Conservation (phyloP, 2,888 invertebrate species). For the Diaphora mendica region DNA sequence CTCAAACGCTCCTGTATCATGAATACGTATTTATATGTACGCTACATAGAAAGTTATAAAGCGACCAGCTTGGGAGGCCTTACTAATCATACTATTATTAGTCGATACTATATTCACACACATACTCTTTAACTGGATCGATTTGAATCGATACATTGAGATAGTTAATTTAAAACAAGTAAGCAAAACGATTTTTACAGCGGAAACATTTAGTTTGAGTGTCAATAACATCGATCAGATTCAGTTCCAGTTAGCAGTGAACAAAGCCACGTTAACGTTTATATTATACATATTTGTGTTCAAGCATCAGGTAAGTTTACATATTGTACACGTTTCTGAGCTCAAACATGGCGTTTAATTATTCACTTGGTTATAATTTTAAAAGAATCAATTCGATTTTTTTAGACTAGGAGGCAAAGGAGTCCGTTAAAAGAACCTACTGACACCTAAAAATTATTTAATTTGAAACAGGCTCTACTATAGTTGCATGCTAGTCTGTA, state of each 20-base stretch:
- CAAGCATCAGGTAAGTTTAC: slow-evolving; percentile 7
- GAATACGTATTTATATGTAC: background rate
- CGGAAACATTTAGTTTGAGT: slow-evolving; percentile 36
- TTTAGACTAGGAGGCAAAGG: no score
- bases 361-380: background rate
- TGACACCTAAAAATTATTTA: no score
- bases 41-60: background rate
- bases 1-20: slow-evolving; percentile 19
- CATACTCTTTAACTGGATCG: no score
- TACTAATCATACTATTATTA: background rate
- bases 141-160: background rate
- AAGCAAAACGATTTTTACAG: slow-evolving; percentile 15
- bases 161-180: background rate
- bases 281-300: slow-evolving; percentile 27
- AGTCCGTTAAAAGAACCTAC: no score
- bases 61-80: background rate
- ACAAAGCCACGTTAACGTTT: slow-evolving; percentile 41
- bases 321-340: background rate
- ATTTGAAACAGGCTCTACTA: no score
- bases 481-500: no score
- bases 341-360: background rate
- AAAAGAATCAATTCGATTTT: background rate
- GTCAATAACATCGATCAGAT: slow-evolving; percentile 35
- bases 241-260: slow-evolving; percentile 25
- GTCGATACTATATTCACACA: no score